Conservation (phyloP, 2,113 vertebrate species). For the Himantopus leucocephalus region DNA sequence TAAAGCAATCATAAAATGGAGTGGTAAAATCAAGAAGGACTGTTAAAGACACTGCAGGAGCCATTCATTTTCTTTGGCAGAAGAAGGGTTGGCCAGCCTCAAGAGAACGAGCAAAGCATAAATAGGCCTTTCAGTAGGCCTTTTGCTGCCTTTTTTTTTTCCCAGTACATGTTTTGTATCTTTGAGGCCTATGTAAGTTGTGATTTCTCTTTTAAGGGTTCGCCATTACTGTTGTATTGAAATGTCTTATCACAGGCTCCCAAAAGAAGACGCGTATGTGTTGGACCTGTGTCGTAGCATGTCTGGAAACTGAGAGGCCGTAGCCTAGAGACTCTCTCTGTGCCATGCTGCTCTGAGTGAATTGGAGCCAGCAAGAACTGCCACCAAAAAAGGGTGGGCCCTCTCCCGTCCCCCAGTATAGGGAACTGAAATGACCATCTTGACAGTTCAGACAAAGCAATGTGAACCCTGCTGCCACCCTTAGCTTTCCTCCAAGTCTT, state of each 20-base stretch:
- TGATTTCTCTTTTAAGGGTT: background rate
- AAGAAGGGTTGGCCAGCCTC: background rate
- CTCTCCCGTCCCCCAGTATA: background rate
- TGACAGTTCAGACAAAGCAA: background rate
- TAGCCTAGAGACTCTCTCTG: background rate
- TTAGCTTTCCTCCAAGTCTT: background rate
- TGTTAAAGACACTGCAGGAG: background rate
- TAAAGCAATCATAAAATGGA: background rate
- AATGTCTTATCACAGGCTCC: background rate
- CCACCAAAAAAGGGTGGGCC: background rate
- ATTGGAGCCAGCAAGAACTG: background rate
- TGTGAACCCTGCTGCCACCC: background rate
- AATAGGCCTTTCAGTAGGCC: background rate
- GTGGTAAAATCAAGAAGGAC: background rate
- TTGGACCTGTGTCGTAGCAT: background rate
- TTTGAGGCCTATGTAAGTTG: background rate
- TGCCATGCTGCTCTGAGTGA: accelerated
- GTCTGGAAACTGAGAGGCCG: background rate
- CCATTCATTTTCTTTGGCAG: background rate
- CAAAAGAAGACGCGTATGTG: accelerated
- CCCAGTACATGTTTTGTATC: background rate
- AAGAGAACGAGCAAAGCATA: background rate
- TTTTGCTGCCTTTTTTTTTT: background rate
- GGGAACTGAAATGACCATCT: background rate
- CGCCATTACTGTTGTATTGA: background rate